These are phyloP conservation scores for Ptilorrhoa leucosticta DNA, from an alignment of 2,113 vertebrate species.

Conservation along the genomic window DNA sequence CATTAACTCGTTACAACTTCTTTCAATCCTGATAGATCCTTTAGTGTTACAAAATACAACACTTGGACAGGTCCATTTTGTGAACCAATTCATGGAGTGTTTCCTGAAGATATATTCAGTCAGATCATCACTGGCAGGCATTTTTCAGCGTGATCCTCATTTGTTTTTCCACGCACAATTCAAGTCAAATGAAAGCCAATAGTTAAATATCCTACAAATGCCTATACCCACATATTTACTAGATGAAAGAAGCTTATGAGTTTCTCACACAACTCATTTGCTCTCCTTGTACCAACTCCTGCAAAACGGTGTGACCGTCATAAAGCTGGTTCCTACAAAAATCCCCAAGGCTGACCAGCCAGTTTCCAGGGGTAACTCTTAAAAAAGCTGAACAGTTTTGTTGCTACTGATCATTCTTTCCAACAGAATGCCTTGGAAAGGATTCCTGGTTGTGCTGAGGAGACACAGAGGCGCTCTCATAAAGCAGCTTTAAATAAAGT, in stretches of 20 bases:
- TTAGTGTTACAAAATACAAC: background rate
- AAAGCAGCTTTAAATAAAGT: background rate
- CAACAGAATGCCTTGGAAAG: background rate
- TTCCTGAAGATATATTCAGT: background rate
- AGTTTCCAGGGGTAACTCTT: background rate
- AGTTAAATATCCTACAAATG: background rate
- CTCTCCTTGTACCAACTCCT: background rate
- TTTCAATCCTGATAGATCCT: background rate
- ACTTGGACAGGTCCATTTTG: background rate
- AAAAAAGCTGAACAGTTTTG: background rate
- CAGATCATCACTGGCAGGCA: background rate
- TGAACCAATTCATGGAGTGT: background rate
- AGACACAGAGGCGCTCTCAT: background rate
- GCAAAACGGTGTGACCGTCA: background rate
- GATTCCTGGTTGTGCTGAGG: background rate
- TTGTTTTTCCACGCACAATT: background rate
- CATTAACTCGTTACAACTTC: background rate
- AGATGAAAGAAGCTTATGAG: background rate
- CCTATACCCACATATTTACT: rapidly evolving
- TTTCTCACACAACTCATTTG: background rate
- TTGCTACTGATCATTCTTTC: background rate
- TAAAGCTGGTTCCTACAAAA: background rate
- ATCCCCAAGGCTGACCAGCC: background rate
- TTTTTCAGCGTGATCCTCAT: background rate
- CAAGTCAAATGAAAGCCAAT: background rate